Percentiles rank a stretch among this genome's conserved stretches.
phyloP scores from a whole-genome alignment of 2,888 invertebrate genomes.

The Phengaris alcon region DNA sequence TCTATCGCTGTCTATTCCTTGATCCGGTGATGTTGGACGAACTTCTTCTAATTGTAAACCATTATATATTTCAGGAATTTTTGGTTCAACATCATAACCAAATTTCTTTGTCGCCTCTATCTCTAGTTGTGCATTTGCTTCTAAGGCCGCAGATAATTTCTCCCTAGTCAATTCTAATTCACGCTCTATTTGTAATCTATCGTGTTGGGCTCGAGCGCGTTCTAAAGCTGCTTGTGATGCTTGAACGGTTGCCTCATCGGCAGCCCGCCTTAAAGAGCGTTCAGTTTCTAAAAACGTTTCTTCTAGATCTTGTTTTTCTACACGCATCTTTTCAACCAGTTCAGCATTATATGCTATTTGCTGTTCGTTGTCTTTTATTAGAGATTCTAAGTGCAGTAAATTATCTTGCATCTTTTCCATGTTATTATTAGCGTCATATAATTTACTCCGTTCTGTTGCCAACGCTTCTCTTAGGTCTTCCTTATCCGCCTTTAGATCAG shows the following conservation, averaged over 20 bases:
- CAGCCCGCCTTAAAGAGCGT: conserved; percentile 80
- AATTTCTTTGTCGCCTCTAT: conserved; percentile 70
- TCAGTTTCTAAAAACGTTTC: conserved; percentile 70
- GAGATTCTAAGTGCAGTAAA: conserved; percentile 49
- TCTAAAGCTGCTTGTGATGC: conserved; percentile 87
- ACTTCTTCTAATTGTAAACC: conserved; percentile 61
- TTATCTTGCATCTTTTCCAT: conserved; percentile 52
- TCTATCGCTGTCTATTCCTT: conserved; percentile 93
- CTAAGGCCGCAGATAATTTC: conserved; percentile 58
- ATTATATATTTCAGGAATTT: conserved; percentile 55
- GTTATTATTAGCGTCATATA: conserved; percentile 51
- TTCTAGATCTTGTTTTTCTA: conserved; percentile 66
- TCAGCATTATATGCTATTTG: conserved; percentile 53
- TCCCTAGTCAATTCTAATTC: conserved; percentile 79
- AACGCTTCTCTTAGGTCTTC: conserved; percentile 54
- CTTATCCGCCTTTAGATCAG: conserved; percentile 55
- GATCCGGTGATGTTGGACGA: conserved; percentile 86
- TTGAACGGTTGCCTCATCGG: conserved; percentile 85
- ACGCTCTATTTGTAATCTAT: conserved; percentile 83
- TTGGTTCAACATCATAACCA: conserved; percentile 52
- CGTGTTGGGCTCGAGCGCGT: conserved; percentile 85
- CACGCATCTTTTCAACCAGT: conserved; percentile 55
- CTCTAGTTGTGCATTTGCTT: conserved; percentile 62
- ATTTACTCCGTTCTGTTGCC: conserved; percentile 48
- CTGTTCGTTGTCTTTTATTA: conserved; percentile 57